Evolutionary conservation across 2,797 vertebrate species (phyloP), one percentile per base, ranked within the genome.

Genomic region (Anniella stebbinsi): DNA sequence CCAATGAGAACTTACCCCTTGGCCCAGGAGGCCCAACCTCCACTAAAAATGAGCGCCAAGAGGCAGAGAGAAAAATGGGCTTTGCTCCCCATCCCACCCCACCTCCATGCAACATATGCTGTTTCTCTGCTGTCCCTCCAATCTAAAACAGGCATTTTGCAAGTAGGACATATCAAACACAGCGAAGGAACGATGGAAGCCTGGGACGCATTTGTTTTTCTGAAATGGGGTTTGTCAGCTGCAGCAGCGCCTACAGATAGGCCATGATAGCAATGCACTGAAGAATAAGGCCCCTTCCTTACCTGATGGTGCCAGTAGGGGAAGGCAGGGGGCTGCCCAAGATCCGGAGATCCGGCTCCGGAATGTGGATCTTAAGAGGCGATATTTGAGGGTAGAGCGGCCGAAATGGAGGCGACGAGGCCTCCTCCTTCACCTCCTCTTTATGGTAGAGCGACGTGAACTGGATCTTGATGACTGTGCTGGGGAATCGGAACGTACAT

Each of bases 271-370:
- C 41, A 51, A 18, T 3, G 8, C 12, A 11, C n/a, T 41, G 11
- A 7, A 8, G 66, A 60, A 25, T 0, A 7, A 36, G 36, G 11
- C 4, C 4, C 6, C 97, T 95, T 96, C 6, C 97, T 95, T 96
- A 99, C 99, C 99, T 99, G 97, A 99, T 98, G 91, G 99, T 99
- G 96, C 98, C 99, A 0, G 99, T 99, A 4, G 99, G 99, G 60
- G 99, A 99, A 0, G 99, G 98, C 96, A 98, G 96, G 18, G 99
- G 99, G 83, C 99, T 99, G 95, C 98, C 98, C 92, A 99, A 96
- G 9, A 94, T 97, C 96, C 98, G 98, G 97, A 99, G 98, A 97
- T 99, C 98, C 89, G 98, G 99, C 96, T 99, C 99, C 85, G 99
- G 99, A 97, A 99, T 99, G 97, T 98, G 98, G 96, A 99, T 99